Conservation (phyloP, 2,888 invertebrate genomes). For the Nomada goodeniana region DNA sequence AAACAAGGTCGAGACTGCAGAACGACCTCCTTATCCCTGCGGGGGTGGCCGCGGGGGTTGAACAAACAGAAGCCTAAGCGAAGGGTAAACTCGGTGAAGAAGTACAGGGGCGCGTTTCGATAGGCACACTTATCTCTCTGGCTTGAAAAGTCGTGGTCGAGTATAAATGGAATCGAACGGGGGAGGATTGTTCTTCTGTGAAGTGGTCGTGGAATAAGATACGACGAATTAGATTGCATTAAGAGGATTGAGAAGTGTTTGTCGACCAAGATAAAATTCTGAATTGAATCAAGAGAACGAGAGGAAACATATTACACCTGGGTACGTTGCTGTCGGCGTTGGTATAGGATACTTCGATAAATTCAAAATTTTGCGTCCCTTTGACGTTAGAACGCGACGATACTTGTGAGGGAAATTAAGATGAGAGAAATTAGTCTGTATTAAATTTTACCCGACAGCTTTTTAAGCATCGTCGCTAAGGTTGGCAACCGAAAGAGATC, state of each 20-base stretch:
- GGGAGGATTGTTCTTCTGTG: neutral
- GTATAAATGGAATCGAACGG: conserved; percentile 24
- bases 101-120: conserved; percentile 19
- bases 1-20: conserved; percentile 52
- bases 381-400: no score
- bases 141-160: conserved; percentile 40
- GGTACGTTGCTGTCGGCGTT: no score
- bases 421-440: no score
- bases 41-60: conserved; percentile 30
- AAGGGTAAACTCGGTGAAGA: conserved; percentile 53
- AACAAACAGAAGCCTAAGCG: conserved; percentile 56
- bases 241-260: conserved; percentile 8
- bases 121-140: conserved; percentile 8
- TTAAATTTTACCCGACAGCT: conserved; percentile 15
- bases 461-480: conserved; percentile 30
- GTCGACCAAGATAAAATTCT: neutral
- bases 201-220: conserved; percentile 34
- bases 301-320: no score
- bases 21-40: conserved; percentile 24
- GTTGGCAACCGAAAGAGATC: conserved; percentile 30
- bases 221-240: conserved; percentile 43
- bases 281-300: neutral
- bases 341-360: no score
- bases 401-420: no score
- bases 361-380: no score